Evolutionary conservation across 2,797 vertebrate species (phyloP), one percentile per base, ranked within the genome.

Genomic region (Channallabes apus): DNA sequence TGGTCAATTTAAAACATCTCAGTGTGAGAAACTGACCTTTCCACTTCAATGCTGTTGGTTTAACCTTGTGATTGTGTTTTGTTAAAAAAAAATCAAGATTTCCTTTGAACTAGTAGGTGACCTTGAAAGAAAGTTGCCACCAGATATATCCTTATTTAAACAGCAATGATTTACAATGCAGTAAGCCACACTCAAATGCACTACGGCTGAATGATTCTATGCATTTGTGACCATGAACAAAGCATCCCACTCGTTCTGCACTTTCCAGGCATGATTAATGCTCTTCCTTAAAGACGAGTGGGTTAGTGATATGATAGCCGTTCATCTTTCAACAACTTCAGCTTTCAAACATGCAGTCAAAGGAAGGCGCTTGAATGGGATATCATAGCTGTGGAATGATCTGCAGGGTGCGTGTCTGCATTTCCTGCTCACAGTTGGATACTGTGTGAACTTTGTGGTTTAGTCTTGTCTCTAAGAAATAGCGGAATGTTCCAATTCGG

Each of bases 141-240:
- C 5, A 77, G 46, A 80, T 77, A 88, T 80, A 88, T 83, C 71
- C 62, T 38, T 82, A 65, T 72, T 87, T 87, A 83, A 88, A 86
- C 62, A 86, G 7, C 29, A 83, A 22, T 85, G 84, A 84, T 84
- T 86, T 85, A 82, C 82, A 71, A 54, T 4, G 75, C 81, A 81
- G 84, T 3, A 22, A 51, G 81, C 20, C 41, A 56, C 27, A 29
- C 51, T 29, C 4, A 17, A 69, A 69, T 82, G 56, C 78, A 85
- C 80, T 35, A 61, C 12, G 80, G 22, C 54, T 80, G 69, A 84
- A 56, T 14, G 64, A 71, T 75, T 35, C n/a, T 73, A n/a, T 27
- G 75, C 35, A 61, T 78, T 29, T 2, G 12, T 59, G 32, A 85
- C 38, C 41, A 35, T 32, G 18, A 65, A 67, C 59, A 75, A 46